These are phyloP conservation scores for Lasiurus borealis DNA, from an alignment of 2,113 vertebrate genomes.

Conservation along the genomic window DNA sequence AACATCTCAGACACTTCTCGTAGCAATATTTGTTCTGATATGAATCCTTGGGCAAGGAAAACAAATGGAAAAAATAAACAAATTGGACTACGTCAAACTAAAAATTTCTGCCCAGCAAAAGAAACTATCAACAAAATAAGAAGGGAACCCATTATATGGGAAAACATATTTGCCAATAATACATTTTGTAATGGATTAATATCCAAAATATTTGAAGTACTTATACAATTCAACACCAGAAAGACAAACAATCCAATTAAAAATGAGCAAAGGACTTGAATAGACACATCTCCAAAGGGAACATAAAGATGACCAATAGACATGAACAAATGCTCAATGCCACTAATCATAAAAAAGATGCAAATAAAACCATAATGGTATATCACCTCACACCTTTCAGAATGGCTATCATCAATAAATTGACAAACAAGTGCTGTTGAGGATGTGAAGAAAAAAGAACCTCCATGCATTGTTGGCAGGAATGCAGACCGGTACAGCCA, in stretches of 20 bases:
- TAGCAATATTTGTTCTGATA: neutral
- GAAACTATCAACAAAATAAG: neutral
- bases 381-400: neutral
- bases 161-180: neutral
- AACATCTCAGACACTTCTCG: neutral
- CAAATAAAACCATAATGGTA: neutral
- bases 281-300: neutral
- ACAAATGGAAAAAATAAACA: neutral
- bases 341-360: neutral
- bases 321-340: neutral
- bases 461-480: neutral
- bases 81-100: neutral
- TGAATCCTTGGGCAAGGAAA: neutral
- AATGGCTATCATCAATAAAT: neutral
- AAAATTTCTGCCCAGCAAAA: neutral
- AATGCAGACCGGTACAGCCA: neutral
- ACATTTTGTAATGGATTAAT: neutral
- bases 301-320: neutral
- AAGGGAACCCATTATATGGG: neutral
- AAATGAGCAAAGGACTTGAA: neutral
- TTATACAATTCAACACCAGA: neutral
- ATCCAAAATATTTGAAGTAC: neutral
- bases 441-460: neutral
- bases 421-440: neutral
- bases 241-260: neutral